Base-by-base conservation (phyloP, 2,888 invertebrate genomes). In the Lypha dubia region DNA sequence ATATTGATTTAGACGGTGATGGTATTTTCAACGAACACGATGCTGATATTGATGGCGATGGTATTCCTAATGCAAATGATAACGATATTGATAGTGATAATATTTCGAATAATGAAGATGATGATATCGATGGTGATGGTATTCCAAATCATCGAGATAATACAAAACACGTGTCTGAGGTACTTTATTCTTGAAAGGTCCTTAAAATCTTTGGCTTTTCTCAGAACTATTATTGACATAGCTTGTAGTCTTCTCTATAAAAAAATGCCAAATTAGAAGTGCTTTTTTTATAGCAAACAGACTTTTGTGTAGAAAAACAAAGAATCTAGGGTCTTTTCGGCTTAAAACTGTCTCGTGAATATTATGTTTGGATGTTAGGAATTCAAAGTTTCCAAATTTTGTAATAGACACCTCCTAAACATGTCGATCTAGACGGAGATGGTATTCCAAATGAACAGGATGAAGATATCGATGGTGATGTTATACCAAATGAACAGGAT, bases 31-130 rank as follows among this genome's bases (percentile, higher is more conserved):
- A 88, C 20, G 85, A 87, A 58, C 74, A 87, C 11, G 89, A 88
- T 62, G 89, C 22, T 74, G 89, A 90, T 60, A 88, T 87, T 49
- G 90, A 89, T 84, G 89, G 89, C 35, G 92, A 91, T 86, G 93
- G 93, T 89, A 91, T 92, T 90, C 93, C 93, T 90, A 92, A 93
- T 91, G 92, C 92, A 89, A 93, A 92, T 87, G 92, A 92, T 84
- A 92, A 91, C 70, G 88, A 89, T 32, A 88, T 88, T 71, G 89
- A 90, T 58, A 87, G 88, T 46, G 88, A 89, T 65, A 87, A 86
- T 32, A 84, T 90, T 80, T 86, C 88, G 13, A 86, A 87, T 67
- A 60, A 83, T n/a, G 79, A 86, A 24, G 87, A 88, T 51, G 86
- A 87, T 46, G 86, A 86, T 74, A 81, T 84, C 22, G 87, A 88